Percentiles rank a stretch among this genome's conserved stretches.
These are phyloP conservation scores for Calameuta pallipes DNA, from an alignment of 2,888 invertebrate species.

Conservation along the genomic window DNA sequence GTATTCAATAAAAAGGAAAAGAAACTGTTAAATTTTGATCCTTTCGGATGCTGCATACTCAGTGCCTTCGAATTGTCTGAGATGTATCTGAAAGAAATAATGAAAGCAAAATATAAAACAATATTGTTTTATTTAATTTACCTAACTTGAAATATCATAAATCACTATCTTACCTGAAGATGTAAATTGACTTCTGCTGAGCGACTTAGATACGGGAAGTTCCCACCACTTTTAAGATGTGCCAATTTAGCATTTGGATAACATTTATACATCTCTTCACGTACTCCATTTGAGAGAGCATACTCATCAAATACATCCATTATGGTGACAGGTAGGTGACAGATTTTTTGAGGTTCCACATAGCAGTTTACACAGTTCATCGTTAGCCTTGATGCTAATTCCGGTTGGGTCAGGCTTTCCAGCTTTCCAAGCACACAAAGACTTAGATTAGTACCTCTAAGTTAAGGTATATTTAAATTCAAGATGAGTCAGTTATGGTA, in stretches of 20 bases:
- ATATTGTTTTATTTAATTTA: background rate
- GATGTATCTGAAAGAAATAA: slow-evolving; percentile 73
- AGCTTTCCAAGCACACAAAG: slow-evolving; percentile 70
- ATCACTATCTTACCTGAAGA: slow-evolving; percentile 74
- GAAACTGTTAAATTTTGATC: slow-evolving; percentile 30
- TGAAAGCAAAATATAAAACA: background rate
- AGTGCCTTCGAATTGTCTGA: slow-evolving; percentile 78
- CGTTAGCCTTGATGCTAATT: slow-evolving; percentile 87
- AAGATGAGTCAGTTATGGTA: no score
- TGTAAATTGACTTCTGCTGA: slow-evolving; percentile 91
- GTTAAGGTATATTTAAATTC: no score
- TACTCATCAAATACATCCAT: slow-evolving; percentile 92
- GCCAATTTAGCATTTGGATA: slow-evolving; percentile 89
- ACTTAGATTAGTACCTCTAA: no score
- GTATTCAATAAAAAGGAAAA: background rate
- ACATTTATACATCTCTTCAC: slow-evolving; percentile 86
- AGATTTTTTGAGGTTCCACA: slow-evolving; percentile 80
- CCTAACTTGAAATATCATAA: background rate
- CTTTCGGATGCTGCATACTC: slow-evolving; percentile 71
- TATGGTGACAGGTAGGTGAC: slow-evolving; percentile 80
- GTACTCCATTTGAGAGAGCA: slow-evolving; percentile 80
- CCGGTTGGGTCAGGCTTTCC: slow-evolving; percentile 83
- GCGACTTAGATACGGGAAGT: slow-evolving; percentile 90
- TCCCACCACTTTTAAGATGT: slow-evolving; percentile 88
- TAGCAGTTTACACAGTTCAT: slow-evolving; percentile 85